Base-by-base conservation (phyloP, 2,797 vertebrate species). In the Megaceryle alcyon region DNA sequence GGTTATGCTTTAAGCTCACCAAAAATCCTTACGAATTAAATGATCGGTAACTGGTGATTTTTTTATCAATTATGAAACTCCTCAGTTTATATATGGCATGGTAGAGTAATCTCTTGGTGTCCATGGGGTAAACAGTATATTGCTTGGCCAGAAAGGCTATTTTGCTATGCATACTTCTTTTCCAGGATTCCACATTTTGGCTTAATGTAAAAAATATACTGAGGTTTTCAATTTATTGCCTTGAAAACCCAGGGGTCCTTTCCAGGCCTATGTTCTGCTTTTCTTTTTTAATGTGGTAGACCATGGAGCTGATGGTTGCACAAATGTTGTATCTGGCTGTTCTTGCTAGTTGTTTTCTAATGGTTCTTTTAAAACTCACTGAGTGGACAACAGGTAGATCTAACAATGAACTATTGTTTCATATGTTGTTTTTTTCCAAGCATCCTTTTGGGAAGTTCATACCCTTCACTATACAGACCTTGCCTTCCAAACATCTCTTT, bases 11-110 rank as follows among this genome's bases (percentile, higher is more conserved):
- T 92, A 90, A 75, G 76, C 29, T 75, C 51, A 46, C 66, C 41
- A 95, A 72, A 95, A 95, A 44, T 70, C 39, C 79, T 69, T 73
- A 92, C 72, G 78, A 86, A 87, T 43, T 82, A 39, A 81, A 87
- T 82, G 60, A 93, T 93, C 83, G 89, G 77, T 92, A 90, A 70
- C 66, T 82, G 86, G 70, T 92, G 77, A 81, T 84, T 79, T 96
- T 88, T 94, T 90, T 73, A 92, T 69, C 69, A 85, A 87, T 90
- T 91, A 85, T 33, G 88, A 88, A 95, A 70, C 71, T 69, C 65
- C 16, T 83, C 29, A 44, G 64, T 71, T 77, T 92, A 48, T 90
- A 68, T 25, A n/a, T 60, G 48, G 68, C 69, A 76, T 54, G 54
- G n/a, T 8, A 75, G 18, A 86, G 21, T 64, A 91, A 73, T 70